These are phyloP conservation scores for Euplagia quadripunctaria DNA, from an alignment of 2,888 invertebrate species.

Conservation along the genomic window DNA sequence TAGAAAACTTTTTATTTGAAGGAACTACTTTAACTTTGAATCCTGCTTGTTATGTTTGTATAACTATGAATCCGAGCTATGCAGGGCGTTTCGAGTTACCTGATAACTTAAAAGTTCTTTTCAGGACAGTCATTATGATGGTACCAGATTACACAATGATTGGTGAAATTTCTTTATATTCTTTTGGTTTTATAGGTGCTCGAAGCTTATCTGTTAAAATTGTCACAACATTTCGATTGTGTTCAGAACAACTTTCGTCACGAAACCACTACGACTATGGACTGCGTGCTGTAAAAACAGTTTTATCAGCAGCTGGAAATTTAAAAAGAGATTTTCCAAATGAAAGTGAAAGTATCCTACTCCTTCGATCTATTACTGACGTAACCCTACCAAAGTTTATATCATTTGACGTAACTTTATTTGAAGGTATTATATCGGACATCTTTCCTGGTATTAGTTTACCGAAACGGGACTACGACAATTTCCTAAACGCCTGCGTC, in stretches of 20 bases:
- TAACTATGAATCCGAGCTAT: conserved; percentile 94
- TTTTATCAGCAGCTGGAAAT: conserved; percentile 94
- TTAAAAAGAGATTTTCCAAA: conserved; percentile 92
- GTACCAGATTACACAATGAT: conserved; percentile 97
- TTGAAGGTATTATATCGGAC: conserved; percentile 96
- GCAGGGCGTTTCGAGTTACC: conserved; percentile 94
- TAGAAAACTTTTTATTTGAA: conserved; percentile 91
- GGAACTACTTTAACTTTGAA: conserved; percentile 92
- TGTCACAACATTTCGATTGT: conserved; percentile 93
- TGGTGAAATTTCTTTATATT: conserved; percentile 94
- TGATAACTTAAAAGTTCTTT: conserved; percentile 94
- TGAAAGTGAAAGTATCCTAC: conserved; percentile 92
- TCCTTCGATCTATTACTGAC: conserved; percentile 95
- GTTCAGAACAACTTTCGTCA: conserved; percentile 94
- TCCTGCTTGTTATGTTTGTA: conserved; percentile 93
- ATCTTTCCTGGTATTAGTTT: conserved; percentile 94
- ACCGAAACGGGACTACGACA: conserved; percentile 91
- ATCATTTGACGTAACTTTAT: conserved; percentile 94
- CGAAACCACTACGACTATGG: conserved; percentile 96
- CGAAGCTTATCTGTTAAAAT: conserved; percentile 93
- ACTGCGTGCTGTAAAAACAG: conserved; percentile 96
- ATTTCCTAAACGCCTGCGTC: conserved; percentile 90
- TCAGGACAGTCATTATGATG: conserved; percentile 96
- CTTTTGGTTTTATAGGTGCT: conserved; percentile 93
- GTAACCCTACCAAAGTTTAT: conserved; percentile 97